Percentiles rank a stretch among this genome's conserved stretches.
Conservation (phyloP, 2,797 vertebrate species). For the Leontopithecus rosalia region DNA sequence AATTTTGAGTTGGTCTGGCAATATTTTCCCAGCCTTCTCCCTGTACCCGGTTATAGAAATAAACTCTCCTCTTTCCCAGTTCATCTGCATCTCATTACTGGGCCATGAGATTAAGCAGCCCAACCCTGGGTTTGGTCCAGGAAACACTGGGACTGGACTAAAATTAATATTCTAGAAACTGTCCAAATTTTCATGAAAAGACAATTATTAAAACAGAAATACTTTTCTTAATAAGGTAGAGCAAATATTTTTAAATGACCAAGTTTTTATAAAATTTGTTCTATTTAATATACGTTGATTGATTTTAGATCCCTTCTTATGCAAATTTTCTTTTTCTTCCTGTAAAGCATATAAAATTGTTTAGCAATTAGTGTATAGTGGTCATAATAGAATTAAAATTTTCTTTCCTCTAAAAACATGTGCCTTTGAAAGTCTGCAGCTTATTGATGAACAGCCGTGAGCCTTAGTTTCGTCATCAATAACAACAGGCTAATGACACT, state of each 20-base stretch:
- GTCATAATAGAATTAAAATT: background rate
- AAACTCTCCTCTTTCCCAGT: too few relatives aligned
- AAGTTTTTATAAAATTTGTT: slow-evolving; percentile 4
- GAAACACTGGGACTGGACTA: background rate
- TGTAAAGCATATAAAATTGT: background rate
- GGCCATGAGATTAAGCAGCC: too few relatives aligned
- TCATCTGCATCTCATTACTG: too few relatives aligned
- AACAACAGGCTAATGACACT: background rate
- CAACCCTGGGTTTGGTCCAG: too few relatives aligned
- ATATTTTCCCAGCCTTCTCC: too few relatives aligned
- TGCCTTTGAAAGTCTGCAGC: background rate
- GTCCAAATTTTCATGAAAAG: slow-evolving; percentile 36
- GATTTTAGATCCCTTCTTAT: background rate
- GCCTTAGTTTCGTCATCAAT: background rate
- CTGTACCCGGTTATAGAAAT: too few relatives aligned
- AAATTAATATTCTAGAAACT: slow-evolving; percentile 9
- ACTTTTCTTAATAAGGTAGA: background rate
- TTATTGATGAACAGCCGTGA: background rate
- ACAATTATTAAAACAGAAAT: slow-evolving; percentile 29
- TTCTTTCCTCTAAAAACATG: background rate
- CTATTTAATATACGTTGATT: background rate
- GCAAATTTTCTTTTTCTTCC: background rate
- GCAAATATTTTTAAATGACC: background rate
- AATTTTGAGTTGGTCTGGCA: too few relatives aligned
- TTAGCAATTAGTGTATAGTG: background rate